Evolutionary conservation across 2,113 vertebrate species (phyloP).

Genomic region (Pampusana beccarii): DNA sequence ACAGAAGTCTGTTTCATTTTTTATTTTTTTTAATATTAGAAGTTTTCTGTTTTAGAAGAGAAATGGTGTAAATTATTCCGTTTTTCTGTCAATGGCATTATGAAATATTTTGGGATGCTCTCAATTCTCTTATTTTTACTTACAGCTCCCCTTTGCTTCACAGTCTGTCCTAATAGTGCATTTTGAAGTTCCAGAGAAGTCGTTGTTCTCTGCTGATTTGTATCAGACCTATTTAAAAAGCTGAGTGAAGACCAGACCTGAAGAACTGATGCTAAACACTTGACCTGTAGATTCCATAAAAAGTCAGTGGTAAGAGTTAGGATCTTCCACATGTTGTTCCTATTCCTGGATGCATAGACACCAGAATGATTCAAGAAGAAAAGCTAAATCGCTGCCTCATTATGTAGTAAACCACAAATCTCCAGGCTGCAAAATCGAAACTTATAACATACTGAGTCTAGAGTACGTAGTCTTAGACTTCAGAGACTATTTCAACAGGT

Average conservation of each 20-base stretch:
- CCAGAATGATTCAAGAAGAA: neutral
- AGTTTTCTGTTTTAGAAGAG: neutral
- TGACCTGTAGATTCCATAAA: neutral
- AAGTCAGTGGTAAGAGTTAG: neutral
- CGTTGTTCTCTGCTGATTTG: neutral
- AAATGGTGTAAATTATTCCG: neutral
- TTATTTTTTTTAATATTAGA: neutral
- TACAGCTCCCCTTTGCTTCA: neutral
- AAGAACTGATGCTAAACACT: neutral
- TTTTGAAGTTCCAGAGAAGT: neutral
- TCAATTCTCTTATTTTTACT: neutral
- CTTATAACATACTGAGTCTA: neutral
- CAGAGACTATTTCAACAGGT: neutral
- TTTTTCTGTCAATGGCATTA: neutral
- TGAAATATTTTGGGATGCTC: neutral
- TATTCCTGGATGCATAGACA: neutral
- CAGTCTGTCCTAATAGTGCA: neutral
- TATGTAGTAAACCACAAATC: neutral
- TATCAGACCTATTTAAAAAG: neutral
- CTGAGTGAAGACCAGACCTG: neutral
- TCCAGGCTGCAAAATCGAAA: neutral
- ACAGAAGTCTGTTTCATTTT: neutral
- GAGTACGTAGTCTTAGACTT: neutral
- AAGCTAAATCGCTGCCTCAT: neutral
- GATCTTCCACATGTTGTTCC: neutral